Evolutionary conservation across 2,113 vertebrate species (phyloP), one percentile per base, ranked within the genome.

Genomic region (Marcusenius ussheri): DNA sequence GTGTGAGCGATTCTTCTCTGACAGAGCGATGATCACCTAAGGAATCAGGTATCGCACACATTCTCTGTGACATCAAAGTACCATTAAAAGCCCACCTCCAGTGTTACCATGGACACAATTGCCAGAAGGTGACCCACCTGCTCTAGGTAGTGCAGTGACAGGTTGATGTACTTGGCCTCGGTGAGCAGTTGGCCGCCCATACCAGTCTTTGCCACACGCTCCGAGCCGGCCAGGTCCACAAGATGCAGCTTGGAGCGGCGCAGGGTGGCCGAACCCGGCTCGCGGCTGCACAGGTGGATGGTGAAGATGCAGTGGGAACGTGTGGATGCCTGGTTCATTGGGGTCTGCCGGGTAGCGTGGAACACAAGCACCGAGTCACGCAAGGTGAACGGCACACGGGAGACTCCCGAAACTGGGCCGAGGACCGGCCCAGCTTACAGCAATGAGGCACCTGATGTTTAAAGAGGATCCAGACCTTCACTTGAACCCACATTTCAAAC

Each of bases 291-390:
- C 91, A 99, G 90, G 91, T 99, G 97, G 93, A 99, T 92, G 0
- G 98, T 99, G 94, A 99, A 99, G 92, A 99, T 97, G 91, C 98
- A 99, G 94, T 99, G 98, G 87, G 98, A 99, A 19, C 98, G 97
- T 1, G 97, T 98, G 66, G 98, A 99, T 0, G 98, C 98, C 95
- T 98, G 96, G 93, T 99, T 99, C 97, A 97, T 97, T 6, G 98
- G 98, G 58, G 98, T 99, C 98, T 99, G 90, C 35, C 1, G 62
- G 4, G 88, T 58, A 93, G 80, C 88, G 90, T 21, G 90, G 39
- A 74, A 19, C 24, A 74, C 24, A 27, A 15, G 3, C 45, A 4
- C 24, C 0, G 21, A n/a, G 83, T 46, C 39, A 19, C 10, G 35
- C 35, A 15, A 77, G 74, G 5, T 42, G 35, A 19, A 39, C 17